A percentile compares a stretch with the other conserved stretches of the same genome.
Evolutionary conservation across 2,113 vertebrate genomes (phyloP).

Genomic region (Brachypteracias leptosomus): DNA sequence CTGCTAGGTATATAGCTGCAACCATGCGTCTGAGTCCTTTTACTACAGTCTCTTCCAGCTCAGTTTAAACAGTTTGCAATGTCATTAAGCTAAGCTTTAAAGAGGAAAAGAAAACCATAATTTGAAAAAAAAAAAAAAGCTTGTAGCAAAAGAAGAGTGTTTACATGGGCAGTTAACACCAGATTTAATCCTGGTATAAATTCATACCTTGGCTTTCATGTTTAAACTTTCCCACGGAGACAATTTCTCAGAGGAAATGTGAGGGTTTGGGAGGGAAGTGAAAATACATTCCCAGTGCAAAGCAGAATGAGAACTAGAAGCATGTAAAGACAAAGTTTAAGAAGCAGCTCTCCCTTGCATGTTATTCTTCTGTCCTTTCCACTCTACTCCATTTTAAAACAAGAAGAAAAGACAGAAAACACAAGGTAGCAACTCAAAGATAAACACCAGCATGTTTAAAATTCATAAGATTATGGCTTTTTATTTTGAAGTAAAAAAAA

Average conservation of each 20-base stretch:
- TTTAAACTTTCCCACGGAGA: background rate
- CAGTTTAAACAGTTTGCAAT: background rate
- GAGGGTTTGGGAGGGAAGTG: background rate
- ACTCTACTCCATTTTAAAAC: background rate
- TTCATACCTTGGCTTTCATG: background rate
- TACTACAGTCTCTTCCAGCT: background rate
- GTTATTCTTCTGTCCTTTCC: background rate
- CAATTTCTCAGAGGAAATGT: background rate
- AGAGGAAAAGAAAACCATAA: background rate
- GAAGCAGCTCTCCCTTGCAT: background rate
- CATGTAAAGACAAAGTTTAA: constrained; percentile 4
- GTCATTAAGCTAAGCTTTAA: background rate
- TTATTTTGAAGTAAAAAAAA: background rate
- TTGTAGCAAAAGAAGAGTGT: background rate
- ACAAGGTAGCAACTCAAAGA: background rate
- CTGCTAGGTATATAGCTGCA: background rate
- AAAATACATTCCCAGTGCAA: background rate
- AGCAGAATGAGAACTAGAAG: background rate
- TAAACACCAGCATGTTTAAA: background rate
- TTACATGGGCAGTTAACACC: background rate
- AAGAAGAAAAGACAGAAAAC: background rate
- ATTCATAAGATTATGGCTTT: background rate
- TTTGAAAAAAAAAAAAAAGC: background rate
- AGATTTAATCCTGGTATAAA: background rate
- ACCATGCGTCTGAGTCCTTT: background rate